Evolutionary conservation across 2,797 vertebrate genomes (phyloP).

Genomic region (Chiloscyllium punctatum): DNA sequence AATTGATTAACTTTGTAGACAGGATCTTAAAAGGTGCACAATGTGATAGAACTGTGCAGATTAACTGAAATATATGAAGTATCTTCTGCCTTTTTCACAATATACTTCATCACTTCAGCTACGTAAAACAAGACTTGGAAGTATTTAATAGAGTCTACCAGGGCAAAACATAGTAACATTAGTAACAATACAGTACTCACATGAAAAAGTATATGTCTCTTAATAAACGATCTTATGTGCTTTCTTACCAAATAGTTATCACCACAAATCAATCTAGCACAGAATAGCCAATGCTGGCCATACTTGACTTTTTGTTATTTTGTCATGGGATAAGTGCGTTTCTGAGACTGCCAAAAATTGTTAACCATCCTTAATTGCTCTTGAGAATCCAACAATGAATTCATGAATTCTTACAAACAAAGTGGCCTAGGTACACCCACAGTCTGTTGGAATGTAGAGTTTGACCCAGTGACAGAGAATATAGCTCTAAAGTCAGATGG

Average conservation of each 20-base stretch:
- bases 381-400: no score
- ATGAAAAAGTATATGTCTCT: neutral
- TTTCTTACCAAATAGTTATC: neutral
- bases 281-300: neutral
- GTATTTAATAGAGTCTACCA: neutral
- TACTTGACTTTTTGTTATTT: neutral
- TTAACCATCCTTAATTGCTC: no score
- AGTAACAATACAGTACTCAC: neutral
- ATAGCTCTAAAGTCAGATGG: no score
- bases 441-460: no score
- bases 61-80: neutral
- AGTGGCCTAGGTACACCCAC: no score
- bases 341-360: no score
- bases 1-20: no score
- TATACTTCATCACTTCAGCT: neutral
- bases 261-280: neutral
- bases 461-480: no score
- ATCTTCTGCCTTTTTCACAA: neutral
- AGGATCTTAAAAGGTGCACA: no score
- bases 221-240: neutral
- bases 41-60: neutral
- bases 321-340: neutral
- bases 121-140: neutral
- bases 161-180: neutral
- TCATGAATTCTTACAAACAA: no score